phyloP scores from a whole-genome alignment of 1,140 invertebrate genomes.

The Cherax quadricarinatus region DNA sequence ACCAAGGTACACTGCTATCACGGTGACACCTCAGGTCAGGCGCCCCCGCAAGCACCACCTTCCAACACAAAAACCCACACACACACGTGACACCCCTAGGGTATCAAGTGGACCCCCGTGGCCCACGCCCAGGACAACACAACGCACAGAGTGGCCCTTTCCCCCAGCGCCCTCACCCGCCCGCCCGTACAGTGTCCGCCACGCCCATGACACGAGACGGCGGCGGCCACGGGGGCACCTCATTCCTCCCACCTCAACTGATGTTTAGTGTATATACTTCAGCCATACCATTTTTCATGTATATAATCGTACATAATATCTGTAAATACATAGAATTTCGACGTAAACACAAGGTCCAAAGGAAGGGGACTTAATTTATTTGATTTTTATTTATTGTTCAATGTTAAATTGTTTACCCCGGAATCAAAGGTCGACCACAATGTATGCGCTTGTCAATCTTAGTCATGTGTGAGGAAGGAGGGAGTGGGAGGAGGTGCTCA shows the following conservation, averaged over 20 bases:
- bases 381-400: constrained; percentile 67
- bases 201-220: constrained; percentile 47
- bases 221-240: constrained; percentile 61
- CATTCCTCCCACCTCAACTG: constrained; percentile 62
- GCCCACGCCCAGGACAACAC: background rate
- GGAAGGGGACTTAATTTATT: constrained; percentile 66
- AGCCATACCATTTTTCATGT: constrained; percentile 65
- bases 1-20: background rate
- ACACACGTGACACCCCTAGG: background rate
- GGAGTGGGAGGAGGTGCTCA: constrained; percentile 11
- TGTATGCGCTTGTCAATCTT: constrained; percentile 71
- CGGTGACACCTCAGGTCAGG: background rate
- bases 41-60: background rate
- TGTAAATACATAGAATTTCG: constrained; percentile 64
- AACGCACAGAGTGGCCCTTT: constrained; percentile 48
- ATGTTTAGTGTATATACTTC: constrained; percentile 67
- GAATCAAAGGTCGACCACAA: constrained; percentile 69
- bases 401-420: constrained; percentile 54
- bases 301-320: constrained; percentile 68
- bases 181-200: constrained; percentile 57
- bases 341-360: constrained; percentile 60
- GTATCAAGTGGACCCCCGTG: background rate
- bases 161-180: constrained; percentile 65
- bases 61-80: background rate
- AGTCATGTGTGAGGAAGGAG: constrained; percentile 67